Evolutionary conservation across 2,888 invertebrate species (phyloP), one percentile per base, ranked within the genome.

Genomic region (Ormia ochracea): DNA sequence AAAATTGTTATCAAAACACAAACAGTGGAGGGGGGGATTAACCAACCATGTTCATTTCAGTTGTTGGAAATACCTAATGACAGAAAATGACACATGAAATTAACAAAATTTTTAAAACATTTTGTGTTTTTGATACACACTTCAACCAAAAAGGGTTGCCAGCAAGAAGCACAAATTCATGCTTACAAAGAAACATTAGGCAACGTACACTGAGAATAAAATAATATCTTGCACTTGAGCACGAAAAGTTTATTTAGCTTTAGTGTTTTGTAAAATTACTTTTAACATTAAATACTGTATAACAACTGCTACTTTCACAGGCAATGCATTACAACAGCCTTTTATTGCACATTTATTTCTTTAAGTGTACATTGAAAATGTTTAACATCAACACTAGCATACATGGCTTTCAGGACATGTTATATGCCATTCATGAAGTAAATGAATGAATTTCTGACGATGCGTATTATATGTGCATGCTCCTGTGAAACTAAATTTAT

Each of bases 351-450:
- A 5, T 28, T 1, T 9, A 31, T 28, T 65, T 65, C 2, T 52
- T 21, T 21, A 19, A 43, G 66, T 68, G 43, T 54, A 54, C 38
- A 12, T 21, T 54, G 4, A 7, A 52, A 41, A 33, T 31, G 9
- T 43, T 61, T 48, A 48, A 41, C 38, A 50, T 21, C 14, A 58
- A 58, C 48, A 58, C 66, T 41, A 66, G 56, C 21, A 41, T 59
- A 66, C 26, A 58, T 41, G 31, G 31, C 23, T 43, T 41, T 68
- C 33, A 38, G 50, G 43, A 76, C 28, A 52, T 48, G 61, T 69
- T 76, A 69, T 69, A n/a, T 70, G 56, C 7, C 38, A 70, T 76
- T 70, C 56, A 63, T 69, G 38, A 31, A 76, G 33, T 70, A 70
- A 50, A 50, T 50, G 50, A 58, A 76, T 63, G 56, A 76, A 69